A percentile compares a stretch with the other conserved stretches of the same genome.
These are phyloP conservation scores for Cyprinodon variegatus DNA, from an alignment of 2,113 vertebrate species.

Conservation along the genomic window DNA sequence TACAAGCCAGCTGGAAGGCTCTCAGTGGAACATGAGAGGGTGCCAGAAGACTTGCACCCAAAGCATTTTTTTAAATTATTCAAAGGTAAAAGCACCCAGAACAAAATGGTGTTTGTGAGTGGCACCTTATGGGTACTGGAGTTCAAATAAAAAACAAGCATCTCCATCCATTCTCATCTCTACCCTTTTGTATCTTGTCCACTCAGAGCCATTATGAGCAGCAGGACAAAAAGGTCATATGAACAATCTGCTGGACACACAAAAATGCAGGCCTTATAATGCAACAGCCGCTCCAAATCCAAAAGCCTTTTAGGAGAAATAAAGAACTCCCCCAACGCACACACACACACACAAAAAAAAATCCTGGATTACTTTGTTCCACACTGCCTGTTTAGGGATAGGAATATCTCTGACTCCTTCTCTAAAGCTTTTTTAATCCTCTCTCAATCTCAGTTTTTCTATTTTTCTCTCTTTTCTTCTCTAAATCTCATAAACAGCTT, in stretches of 20 bases:
- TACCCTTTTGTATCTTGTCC: conserved; percentile 5
- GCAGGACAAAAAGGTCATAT: conserved; percentile 37
- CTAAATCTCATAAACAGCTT: conserved; percentile 73
- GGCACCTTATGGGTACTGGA: not conserved
- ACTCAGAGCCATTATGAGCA: conserved; percentile 46
- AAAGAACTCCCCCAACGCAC: conserved; percentile 33
- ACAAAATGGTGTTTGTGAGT: conserved; percentile 8
- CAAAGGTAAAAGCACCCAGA: conserved; percentile 34
- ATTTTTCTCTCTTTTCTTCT: conserved; percentile 32
- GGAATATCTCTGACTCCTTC: conserved; percentile 55
- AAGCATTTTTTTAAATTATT: conserved; percentile 62
- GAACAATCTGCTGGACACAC: conserved; percentile 55
- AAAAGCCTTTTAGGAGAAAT: conserved; percentile 69
- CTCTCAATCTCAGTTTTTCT: conserved; percentile 50
- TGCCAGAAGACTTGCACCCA: conserved; percentile 32
- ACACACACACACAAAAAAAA: conserved; percentile 61
- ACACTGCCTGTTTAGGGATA: conserved; percentile 55
- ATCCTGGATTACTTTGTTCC: conserved; percentile 78
- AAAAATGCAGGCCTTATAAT: conserved; percentile 52
- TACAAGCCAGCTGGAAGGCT: conserved; percentile 53
- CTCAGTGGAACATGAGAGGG: conserved; percentile 46
- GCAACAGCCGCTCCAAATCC: conserved; percentile 66
- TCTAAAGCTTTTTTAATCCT: conserved; percentile 66
- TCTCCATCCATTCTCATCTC: not conserved
- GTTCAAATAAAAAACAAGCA: not conserved